Conservation (phyloP, 2,888 invertebrate genomes). For the Digitonthophagus gazella region DNA sequence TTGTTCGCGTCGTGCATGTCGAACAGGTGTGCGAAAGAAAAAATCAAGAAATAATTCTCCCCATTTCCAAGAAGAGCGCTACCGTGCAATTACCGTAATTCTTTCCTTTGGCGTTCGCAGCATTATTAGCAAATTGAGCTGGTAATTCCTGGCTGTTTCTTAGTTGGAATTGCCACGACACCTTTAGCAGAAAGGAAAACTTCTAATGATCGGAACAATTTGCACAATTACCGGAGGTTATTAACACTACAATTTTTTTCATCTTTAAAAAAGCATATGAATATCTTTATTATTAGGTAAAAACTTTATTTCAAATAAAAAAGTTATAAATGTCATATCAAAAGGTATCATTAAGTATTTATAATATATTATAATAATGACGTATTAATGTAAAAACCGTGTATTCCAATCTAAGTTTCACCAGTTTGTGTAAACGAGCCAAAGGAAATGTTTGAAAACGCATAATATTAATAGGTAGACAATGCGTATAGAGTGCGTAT, state of each 20-base stretch:
- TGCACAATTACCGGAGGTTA: not conserved
- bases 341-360: too few species aligned
- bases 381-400: too few species aligned
- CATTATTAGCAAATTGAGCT: slow-evolving; percentile 13
- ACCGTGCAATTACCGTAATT: slow-evolving; percentile 14
- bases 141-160: not conserved
- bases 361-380: too few species aligned
- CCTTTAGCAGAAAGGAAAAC: not conserved
- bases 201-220: not conserved
- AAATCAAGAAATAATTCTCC: slow-evolving; percentile 12
- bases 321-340: too few species aligned
- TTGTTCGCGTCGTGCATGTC: not conserved
- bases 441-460: not conserved
- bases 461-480: not conserved
- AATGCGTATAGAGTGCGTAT: not conserved
- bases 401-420: too few species aligned
- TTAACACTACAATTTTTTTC: not conserved
- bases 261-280: too few species aligned
- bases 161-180: not conserved
- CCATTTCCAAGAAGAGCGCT: slow-evolving; percentile 17
- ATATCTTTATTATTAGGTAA: not conserved
- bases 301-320: too few species aligned
- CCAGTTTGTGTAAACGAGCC: too few species aligned
- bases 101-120: slow-evolving; percentile 1
- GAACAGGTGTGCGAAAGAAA: not conserved